Evolutionary conservation across 2,888 invertebrate species (phyloP).

Genomic region (Meta bourneti): DNA sequence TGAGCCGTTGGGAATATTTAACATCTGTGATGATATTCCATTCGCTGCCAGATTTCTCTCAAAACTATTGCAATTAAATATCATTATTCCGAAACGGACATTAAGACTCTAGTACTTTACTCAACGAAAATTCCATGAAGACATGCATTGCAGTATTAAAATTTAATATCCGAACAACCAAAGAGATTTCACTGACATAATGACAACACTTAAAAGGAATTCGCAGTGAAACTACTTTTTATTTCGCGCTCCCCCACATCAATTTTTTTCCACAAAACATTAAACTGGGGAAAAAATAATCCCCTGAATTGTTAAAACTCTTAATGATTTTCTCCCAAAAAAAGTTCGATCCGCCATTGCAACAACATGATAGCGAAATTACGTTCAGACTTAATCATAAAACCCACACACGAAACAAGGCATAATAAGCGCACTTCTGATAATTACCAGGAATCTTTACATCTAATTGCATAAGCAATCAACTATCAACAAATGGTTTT

Average conservation of each 20-base stretch:
- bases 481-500: slow-evolving; percentile 67
- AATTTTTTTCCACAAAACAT: neutral
- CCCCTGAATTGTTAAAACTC: slow-evolving; percentile 11
- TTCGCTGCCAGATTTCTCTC: neutral
- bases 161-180: neutral
- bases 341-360: neutral
- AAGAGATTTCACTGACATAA: neutral
- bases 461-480: slow-evolving; percentile 58
- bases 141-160: neutral
- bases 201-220: neutral
- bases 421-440: slow-evolving; percentile 22
- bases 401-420: neutral
- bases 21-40: too few relatives aligned
- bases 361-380: neutral
- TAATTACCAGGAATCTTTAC: slow-evolving; percentile 47
- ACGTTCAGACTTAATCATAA: neutral
- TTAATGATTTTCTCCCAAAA: slow-evolving; percentile 3
- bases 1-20: too few relatives aligned
- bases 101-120: neutral
- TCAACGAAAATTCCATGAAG: neutral
- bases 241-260: neutral
- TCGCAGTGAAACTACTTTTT: neutral
- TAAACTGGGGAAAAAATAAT: neutral
- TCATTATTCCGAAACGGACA: neutral
- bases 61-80: neutral